Evolutionary conservation across 2,888 invertebrate genomes (phyloP).

Genomic region (Mesorhabditis belari): DNA sequence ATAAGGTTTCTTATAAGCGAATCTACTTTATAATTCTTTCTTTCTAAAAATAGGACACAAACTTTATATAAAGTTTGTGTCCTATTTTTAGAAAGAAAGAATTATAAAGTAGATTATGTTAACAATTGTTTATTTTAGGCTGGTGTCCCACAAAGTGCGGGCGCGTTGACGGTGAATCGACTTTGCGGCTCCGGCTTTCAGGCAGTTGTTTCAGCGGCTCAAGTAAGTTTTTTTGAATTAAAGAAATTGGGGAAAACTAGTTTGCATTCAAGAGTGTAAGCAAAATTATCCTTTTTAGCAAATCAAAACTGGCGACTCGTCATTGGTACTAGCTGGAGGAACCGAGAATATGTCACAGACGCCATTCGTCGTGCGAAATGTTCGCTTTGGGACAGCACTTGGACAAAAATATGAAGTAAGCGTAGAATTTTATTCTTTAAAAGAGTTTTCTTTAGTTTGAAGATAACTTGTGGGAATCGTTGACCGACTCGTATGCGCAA

Average conservation of each 20-base stretch:
- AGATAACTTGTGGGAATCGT: conserved; percentile 82
- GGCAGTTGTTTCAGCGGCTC: conserved; percentile 64
- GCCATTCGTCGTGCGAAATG: conserved; percentile 76
- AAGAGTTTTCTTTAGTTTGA: conserved; percentile 62
- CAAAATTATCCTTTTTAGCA: conserved; percentile 9
- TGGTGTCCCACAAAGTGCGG: conserved; percentile 77
- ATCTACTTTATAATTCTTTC: conserved; percentile 75
- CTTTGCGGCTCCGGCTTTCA: conserved; percentile 97
- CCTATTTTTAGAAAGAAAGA: conserved; percentile 78
- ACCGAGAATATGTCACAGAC: conserved; percentile 83
- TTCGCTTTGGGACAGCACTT: conserved; percentile 79
- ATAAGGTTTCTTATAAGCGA: conserved; percentile 70
- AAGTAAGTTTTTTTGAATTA: conserved; percentile 4
- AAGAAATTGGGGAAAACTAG: background rate
- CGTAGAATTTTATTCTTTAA: background rate
- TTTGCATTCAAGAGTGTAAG: background rate
- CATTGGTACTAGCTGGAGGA: conserved; percentile 55
- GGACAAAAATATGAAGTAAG: conserved; percentile 62
- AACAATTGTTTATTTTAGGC: conserved; percentile 67
- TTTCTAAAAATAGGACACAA: conserved; percentile 76
- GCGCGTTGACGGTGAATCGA: conserved; percentile 81
- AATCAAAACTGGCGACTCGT: conserved; percentile 31
- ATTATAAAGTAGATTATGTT: conserved; percentile 72
- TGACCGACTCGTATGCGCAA: conserved; percentile 80
- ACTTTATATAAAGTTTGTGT: conserved; percentile 75